Evolutionary conservation across 2,797 vertebrate genomes (phyloP).

Genomic region (Oceanodroma leucorhoa): DNA sequence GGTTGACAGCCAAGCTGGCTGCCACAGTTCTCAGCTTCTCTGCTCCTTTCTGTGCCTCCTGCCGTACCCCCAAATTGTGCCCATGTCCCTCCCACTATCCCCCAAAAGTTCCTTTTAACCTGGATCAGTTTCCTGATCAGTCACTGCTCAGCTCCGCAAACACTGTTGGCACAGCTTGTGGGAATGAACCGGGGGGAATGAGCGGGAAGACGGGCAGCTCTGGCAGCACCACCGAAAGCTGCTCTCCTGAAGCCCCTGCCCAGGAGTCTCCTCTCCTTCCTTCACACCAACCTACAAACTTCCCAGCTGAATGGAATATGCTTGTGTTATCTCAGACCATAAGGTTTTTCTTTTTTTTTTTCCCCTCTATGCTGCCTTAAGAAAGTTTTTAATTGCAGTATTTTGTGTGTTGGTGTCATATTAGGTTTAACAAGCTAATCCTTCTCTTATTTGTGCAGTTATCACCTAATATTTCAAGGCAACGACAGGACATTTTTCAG

Average conservation of each 20-base stretch:
- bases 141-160: not conserved
- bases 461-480: constrained; percentile 40
- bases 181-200: not conserved
- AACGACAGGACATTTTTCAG: constrained; percentile 27
- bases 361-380: not conserved
- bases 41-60: not conserved
- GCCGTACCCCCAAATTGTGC: fast-evolving
- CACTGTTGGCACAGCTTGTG: not conserved
- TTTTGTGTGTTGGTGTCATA: not conserved
- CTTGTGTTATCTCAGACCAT: not conserved
- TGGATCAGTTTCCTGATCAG: not conserved
- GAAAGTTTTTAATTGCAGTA: not conserved
- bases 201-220: fast-evolving
- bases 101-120: not conserved
- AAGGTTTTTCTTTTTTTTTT: not conserved
- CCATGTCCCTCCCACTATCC: not conserved
- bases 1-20: constrained; percentile 3
- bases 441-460: not conserved
- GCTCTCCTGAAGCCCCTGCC: not conserved
- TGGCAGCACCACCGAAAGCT: not conserved
- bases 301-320: not conserved
- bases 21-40: not conserved
- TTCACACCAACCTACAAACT: not conserved
- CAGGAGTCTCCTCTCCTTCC: not conserved
- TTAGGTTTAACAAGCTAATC: constrained; percentile 19